Evolutionary conservation across 2,113 vertebrate genomes (phyloP), one percentile per base, ranked within the genome.

Genomic region (Pomatorhinus ruficollis): DNA sequence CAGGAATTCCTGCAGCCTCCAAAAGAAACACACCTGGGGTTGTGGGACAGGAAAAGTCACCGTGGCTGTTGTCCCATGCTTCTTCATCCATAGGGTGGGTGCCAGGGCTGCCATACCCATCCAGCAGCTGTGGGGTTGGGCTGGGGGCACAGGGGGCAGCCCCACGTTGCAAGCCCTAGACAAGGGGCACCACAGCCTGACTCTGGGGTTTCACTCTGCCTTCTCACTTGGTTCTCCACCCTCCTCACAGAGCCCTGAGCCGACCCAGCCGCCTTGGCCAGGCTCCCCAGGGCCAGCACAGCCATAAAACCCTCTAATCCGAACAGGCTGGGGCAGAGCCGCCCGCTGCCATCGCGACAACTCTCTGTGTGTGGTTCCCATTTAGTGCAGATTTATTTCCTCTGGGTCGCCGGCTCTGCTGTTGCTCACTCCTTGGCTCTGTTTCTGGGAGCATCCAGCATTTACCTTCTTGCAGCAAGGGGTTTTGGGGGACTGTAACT

Each of bases 301-400:
- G 42, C 83, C 83, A 64, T 75, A 79, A 87, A 95, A 70, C 39
- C 69, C 78, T 76, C 64, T 96, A 92, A 95, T 95, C 81, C 1
- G 35, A 91, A 50, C 79, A 96, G 86, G 71, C 92, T 86, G 92
- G 89, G 81, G 56, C 92, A 93, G 83, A 87, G 84, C 59, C 23
- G 4, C 52, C 78, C 12, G 23, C 80, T 95, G 95, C 93, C 89
- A 84, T 79, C 57, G 5, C 82, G 94, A 95, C 84, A 53, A 0
- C 76, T 86, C 90, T 78, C 92, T 16, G 70, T 93, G 84, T 86
- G 90, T 91, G 96, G 94, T 80, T 97, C 82, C 87, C 92, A 83
- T 91, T 90, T 69, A 54, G 53, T 59, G 64, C 88, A 74, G 82
- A 90, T 95, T 94, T 85, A 77, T 95, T 97, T 96, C 87, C 96